These are phyloP conservation scores for Crambe crambe DNA, from an alignment of 37 sponge, comb jelly and placozoan species.

Conservation along the genomic window DNA sequence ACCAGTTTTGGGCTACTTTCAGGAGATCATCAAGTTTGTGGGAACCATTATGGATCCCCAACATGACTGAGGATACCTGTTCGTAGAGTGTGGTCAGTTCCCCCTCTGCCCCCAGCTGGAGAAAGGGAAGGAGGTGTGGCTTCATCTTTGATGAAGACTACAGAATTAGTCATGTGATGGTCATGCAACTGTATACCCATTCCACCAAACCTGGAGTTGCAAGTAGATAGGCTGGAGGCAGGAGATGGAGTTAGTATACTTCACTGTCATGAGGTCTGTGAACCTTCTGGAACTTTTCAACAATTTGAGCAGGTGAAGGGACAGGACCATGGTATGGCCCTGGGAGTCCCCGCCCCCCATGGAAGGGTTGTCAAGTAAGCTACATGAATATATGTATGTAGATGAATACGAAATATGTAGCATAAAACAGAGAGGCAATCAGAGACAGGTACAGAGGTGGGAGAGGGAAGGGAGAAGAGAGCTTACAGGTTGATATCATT, in stretches of 20 bases:
- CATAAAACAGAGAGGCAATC: no score
- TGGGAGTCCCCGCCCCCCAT: constrained; percentile 32
- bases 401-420: no score
- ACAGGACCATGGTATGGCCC: constrained; percentile 63
- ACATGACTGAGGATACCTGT: constrained; percentile 28
- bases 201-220: constrained; percentile 1
- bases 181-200: not conserved
- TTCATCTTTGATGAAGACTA: constrained; percentile 17
- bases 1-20: not conserved
- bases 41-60: not conserved
- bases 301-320: constrained; percentile 53
- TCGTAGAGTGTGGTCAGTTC: constrained; percentile 38
- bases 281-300: constrained; percentile 56
- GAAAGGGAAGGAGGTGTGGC: constrained; percentile 63
- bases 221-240: constrained; percentile 49
- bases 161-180: no score
- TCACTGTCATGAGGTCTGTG: constrained; percentile 33
- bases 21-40: not conserved
- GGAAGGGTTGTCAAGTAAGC: constrained; percentile 39
- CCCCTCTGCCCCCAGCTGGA: constrained; percentile 34
- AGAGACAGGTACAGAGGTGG: no score
- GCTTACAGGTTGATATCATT: constrained; percentile 19
- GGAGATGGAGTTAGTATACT: not conserved
- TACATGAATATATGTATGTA: not conserved
- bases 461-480: no score